Evolutionary conservation across 2,797 vertebrate species (phyloP).

Genomic region (Novumbra hubbsi): DNA sequence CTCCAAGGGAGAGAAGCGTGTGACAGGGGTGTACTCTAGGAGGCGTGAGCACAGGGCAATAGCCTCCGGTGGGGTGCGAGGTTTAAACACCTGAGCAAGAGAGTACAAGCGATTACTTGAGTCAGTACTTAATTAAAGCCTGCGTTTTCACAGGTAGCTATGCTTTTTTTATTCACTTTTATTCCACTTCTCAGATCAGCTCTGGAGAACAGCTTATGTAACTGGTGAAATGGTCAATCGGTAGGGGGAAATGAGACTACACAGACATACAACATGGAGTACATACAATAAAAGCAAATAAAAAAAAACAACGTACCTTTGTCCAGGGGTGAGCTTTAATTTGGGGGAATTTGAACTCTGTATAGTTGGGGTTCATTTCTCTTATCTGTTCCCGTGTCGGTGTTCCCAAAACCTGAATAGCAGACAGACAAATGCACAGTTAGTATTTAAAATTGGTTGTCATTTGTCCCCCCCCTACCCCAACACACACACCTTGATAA

Average conservation of each 20-base stretch:
- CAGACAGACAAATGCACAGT: not conserved
- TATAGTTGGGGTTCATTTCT: constrained; percentile 93
- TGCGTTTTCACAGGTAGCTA: too few species aligned
- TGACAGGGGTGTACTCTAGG: constrained; percentile 87
- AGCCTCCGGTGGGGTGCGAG: constrained; percentile 85
- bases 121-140: too few species aligned
- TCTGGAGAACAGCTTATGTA: too few species aligned
- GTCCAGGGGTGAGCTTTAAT: constrained; percentile 67
- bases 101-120: not conserved
- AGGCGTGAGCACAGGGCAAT: constrained; percentile 84
- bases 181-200: too few species aligned
- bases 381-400: constrained; percentile 90
- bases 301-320: constrained; percentile 33
- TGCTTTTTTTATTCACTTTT: too few species aligned
- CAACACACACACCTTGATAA: constrained; percentile 78
- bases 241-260: too few species aligned
- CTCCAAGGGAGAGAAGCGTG: constrained; percentile 82
- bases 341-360: constrained; percentile 91
- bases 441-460: not conserved
- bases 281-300: not conserved
- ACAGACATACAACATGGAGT: not conserved
- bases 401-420: constrained; percentile 60
- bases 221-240: too few species aligned
- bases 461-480: not conserved
- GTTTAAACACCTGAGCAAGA: constrained; percentile 81